Evolutionary conservation across 2,797 vertebrate species (phyloP).

Genomic region (Leptoclinus maculatus): DNA sequence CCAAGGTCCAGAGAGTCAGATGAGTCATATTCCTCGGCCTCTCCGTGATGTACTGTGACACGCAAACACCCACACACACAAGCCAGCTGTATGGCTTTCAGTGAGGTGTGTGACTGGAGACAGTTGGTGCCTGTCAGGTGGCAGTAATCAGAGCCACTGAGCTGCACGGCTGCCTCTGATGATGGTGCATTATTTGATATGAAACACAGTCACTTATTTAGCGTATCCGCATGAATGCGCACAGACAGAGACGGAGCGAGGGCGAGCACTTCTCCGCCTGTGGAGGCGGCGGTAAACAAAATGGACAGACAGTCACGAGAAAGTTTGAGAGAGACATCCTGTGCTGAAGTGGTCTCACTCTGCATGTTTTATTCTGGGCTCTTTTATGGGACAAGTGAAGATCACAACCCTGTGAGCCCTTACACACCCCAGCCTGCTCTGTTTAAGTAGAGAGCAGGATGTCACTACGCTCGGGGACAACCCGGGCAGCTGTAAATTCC

Average conservation of each 20-base stretch:
- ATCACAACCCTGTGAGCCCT: constrained; percentile 28
- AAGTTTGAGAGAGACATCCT: constrained; percentile 49
- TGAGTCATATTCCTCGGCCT: constrained; percentile 65
- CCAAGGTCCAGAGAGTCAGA: constrained; percentile 54
- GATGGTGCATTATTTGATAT: constrained; percentile 22
- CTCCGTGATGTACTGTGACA: constrained; percentile 45
- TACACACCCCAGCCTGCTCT: constrained; percentile 26
- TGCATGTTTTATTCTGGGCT: constrained; percentile 48
- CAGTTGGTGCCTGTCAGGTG: constrained; percentile 59
- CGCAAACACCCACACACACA: neutral
- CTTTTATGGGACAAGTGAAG: constrained; percentile 50
- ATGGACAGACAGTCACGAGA: neutral
- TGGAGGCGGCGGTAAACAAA: constrained; percentile 5
- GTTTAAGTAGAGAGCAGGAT: constrained; percentile 46
- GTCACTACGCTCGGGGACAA: constrained; percentile 25
- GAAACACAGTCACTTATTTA: constrained; percentile 31
- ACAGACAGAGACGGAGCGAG: constrained; percentile 1
- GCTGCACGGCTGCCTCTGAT: constrained; percentile 39
- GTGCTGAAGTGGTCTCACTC: constrained; percentile 25
- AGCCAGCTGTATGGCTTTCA: constrained; percentile 46
- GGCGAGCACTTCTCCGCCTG: neutral
- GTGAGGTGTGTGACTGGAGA: constrained; percentile 45
- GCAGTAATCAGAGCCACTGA: constrained; percentile 55
- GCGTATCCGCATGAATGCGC: constrained; percentile 5
- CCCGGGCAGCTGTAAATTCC: constrained; percentile 64